Base-by-base conservation (phyloP, 1,140 invertebrate species). In the Drosophila sulfurigaster region DNA sequence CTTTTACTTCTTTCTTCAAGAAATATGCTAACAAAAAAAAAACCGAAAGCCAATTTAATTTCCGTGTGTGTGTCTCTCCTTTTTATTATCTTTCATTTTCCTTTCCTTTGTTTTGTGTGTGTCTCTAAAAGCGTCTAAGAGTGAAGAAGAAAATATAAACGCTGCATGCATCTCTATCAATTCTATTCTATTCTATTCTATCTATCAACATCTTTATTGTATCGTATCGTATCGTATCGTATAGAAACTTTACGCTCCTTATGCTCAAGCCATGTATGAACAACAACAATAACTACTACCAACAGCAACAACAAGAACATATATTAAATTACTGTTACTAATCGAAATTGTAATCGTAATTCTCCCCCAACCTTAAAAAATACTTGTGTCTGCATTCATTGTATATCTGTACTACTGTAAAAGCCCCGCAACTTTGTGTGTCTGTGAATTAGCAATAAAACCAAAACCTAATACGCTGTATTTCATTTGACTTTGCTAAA, bases 381-480 rank as follows among this genome's bases (percentile, higher is more conserved):
- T 68, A 56, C 48, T 54, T 79, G 62, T 76, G 57, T 71, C 73
- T 81, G 82, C 87, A 87, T 76, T 73, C 71, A 73, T 69, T 69
- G 48, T 69, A 69, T 69, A 69, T 69, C 67, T 71, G 82, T 86
- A 81, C 76, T 82, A 81, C 76, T 87, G 83, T 87, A 80, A 87
- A 79, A 65, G 32, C 32, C 54, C 78, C 59, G 73, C 54, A 75
- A 78, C 59, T 75, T 72, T 87, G 82, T 87, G 83, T 87, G 83
- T 88, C 77, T 87, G 83, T 89, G 74, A 89, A 81, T 69, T 88
- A 88, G 83, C 80, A 88, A 88, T 88, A 87, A 87, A 88, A 89
- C 69, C 74, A 80, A 89, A 87, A 88, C 60, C 74, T 75, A 83
- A 60, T 69, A 73, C 49, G 83, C 83, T 83, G 83, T 83, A 83